Base-by-base conservation (phyloP, 2,797 vertebrate genomes). In the Antennarius maculatus region DNA sequence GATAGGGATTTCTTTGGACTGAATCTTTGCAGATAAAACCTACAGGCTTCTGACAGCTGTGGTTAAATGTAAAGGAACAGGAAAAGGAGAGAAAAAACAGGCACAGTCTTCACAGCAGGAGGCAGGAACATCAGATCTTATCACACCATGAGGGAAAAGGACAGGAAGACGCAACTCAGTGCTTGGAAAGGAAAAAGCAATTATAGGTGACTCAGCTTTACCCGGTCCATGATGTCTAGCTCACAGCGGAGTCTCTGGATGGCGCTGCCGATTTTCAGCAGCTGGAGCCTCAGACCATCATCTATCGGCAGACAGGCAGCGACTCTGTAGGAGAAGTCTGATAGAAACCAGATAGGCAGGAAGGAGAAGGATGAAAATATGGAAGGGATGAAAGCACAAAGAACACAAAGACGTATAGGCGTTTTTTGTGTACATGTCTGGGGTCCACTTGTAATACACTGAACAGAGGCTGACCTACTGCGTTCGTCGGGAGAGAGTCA, bases 311-410 rank as follows among this genome's bases (percentile, higher is more conserved):
- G 92, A 87, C 96, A 99, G 34, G 98, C 97, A 0, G 98, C 98
- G 51, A 99, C 98, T 87, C 97, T 93, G 90, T 99, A 99, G 53
- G 98, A 99, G 86, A 99, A 99, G 89, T 99, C 98, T 99, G 71
- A 83, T 49, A 67, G 48, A 80, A 78, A 71, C 27, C 72, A 86
- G 77, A 52, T 28, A 54, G 51, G 50, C 27, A 52, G 17, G 8
- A 29, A 54, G 47, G 34, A 61, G 17, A n/a, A 23, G 53, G 50
- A 79, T 70, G 49, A 79, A 55, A 67, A n/a, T n/a, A 66, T 37
- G 56, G 74, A 47, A 48, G 62, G 11, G 50, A 41, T 13, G 47
- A 67, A 53, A 17, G 47, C 29, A 57, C 29, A 56, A 61, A 27
- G 54, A 66, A 62, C 18, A 74, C 56, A 74, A 70, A 71, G 77